Conservation (phyloP, 2,113 vertebrate species). For the Emydura subglobosa region DNA sequence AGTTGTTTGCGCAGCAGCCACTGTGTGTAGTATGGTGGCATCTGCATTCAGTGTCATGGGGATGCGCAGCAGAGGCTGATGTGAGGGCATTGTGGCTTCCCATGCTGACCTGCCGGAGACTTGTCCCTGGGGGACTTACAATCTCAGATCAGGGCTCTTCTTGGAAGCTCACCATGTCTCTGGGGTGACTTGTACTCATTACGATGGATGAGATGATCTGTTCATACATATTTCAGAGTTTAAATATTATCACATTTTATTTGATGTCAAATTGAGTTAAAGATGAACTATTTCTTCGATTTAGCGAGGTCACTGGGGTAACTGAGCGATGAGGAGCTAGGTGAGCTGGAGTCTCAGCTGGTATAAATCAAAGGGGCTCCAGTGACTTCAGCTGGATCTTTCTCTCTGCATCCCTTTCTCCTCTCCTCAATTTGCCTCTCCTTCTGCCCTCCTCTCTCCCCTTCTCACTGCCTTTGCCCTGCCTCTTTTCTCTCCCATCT, state of each 20-base stretch:
- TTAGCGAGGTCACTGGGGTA: slow-evolving; percentile 40
- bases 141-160: slow-evolving; percentile 26
- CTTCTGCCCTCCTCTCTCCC: not conserved
- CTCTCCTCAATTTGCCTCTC: not conserved
- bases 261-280: slow-evolving; percentile 62
- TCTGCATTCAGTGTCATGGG: not conserved
- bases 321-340: not conserved
- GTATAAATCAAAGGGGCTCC: not conserved
- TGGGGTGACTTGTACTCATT: slow-evolving; percentile 53
- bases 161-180: not conserved
- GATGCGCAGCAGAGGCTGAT: not conserved
- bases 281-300: slow-evolving; percentile 14
- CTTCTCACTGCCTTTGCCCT: not conserved
- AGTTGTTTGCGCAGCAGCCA: not conserved
- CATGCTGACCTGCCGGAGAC: not conserved
- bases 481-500: slow-evolving; percentile 33
- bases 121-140: not conserved
- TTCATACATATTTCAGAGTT: slow-evolving; percentile 65
- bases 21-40: not conserved
- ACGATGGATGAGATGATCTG: slow-evolving; percentile 47
- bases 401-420: not conserved
- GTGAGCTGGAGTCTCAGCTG: not conserved
- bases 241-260: slow-evolving; percentile 63
- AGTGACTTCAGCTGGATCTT: not conserved
- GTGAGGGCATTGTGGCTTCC: not conserved